phyloP scores from a whole-genome alignment of 1,140 invertebrate species.

The Chironomus tepperi region DNA sequence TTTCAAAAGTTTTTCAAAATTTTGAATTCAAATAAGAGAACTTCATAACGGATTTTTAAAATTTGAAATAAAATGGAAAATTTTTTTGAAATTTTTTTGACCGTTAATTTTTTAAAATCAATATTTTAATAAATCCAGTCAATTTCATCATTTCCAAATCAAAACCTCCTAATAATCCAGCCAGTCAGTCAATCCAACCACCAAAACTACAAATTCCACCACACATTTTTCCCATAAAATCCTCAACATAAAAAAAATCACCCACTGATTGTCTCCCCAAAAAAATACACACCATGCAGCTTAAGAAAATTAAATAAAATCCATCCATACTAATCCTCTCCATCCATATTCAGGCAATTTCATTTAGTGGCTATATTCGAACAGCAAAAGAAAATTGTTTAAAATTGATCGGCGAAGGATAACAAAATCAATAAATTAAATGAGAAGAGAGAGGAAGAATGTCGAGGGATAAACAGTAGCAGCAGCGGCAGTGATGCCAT shows the following conservation, averaged over 20 bases:
- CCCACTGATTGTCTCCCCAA: conserved; percentile 3
- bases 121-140: too few relatives aligned
- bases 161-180: too few relatives aligned
- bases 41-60: too few relatives aligned
- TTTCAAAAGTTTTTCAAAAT: too few relatives aligned
- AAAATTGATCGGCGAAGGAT: conserved; percentile 19
- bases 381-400: not conserved
- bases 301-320: conserved; percentile 21
- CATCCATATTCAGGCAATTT: not conserved
- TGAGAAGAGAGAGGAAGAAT: not conserved
- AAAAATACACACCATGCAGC: not conserved
- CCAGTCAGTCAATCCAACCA: too few relatives aligned
- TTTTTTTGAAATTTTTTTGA: too few relatives aligned
- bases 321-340: not conserved
- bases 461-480: not conserved
- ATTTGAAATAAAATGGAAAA: too few relatives aligned
- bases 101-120: too few relatives aligned
- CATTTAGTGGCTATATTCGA: not conserved
- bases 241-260: not conserved
- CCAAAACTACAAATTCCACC: too few relatives aligned
- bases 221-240: too few relatives aligned
- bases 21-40: too few relatives aligned
- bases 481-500: conserved; percentile 7
- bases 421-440: conserved; percentile 24
- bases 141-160: too few relatives aligned